Base-by-base conservation (phyloP, 1,140 invertebrate genomes). In the Caligus rogercresseyi region DNA sequence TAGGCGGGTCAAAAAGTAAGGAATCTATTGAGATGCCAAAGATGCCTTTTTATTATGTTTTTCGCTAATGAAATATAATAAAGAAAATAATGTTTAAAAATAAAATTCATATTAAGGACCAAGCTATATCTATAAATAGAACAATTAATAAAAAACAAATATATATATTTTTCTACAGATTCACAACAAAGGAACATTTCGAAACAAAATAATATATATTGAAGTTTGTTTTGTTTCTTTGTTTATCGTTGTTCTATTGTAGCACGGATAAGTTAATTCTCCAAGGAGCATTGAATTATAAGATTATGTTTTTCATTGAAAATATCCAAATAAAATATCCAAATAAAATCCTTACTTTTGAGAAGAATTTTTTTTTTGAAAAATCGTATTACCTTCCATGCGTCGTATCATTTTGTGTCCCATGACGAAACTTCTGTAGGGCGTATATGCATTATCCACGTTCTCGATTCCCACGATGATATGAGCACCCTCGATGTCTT, bases 401-500 rank as follows among this genome's bases (percentile, higher is more conserved):
- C 3, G 54, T 56, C n/a, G 54, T 56, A 25, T 20, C 54, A 25
- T 56, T 56, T n/a, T 56, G 20, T 56, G 19, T 56, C 24, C 19
- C 19, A 56, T 21, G n/a, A 56, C 54, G 54, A 21, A 25, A 4
- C 54, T 56, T 3, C 19, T 21, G 14, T 25, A 21, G 20, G 24
- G 19, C 19, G 19, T 56, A 25, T 60, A 60, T 21, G 57, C 57
- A 15, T 60, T 60, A 26, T 25, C 24, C 24, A 60, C 16, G 21
- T 60, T 60, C 21, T 60, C 20, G 15, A 25, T 60, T n/a, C 57
- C 23, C 26, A 60, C 23, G 20, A 26, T 25, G 57, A 60, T 43
- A 16, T 26, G 24, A n/a, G 57, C 26, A 2, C 57, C 57, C 23
- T 31, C 3, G 23, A 60, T 60, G 14, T 31, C 26, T 43, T 60